phyloP scores from a whole-genome alignment of 2,888 invertebrate genomes.

The Bugula neritina region DNA sequence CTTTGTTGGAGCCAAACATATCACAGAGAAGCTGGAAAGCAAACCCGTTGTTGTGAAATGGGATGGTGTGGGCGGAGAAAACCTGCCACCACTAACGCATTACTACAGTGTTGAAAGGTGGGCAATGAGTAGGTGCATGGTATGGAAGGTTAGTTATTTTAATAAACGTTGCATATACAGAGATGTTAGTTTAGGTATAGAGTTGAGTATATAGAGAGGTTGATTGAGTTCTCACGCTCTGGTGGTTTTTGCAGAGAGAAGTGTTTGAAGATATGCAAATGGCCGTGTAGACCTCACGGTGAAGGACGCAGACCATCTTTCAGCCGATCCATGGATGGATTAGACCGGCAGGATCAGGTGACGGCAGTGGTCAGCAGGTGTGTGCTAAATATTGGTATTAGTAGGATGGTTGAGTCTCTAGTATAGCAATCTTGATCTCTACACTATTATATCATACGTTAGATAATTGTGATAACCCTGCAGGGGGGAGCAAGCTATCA shows the following conservation, averaged over 20 bases:
- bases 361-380: conserved; percentile 6
- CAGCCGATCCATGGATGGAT: neutral
- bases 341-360: neutral
- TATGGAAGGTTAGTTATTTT: too few species aligned
- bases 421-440: too few species aligned
- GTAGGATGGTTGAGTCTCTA: too few species aligned
- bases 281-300: neutral
- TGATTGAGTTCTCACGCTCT: too few species aligned
- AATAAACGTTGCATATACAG: too few species aligned
- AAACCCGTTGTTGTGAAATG: neutral
- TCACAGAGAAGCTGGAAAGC: neutral
- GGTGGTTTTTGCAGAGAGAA: conserved; percentile 1
- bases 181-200: too few species aligned
- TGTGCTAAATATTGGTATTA: too few species aligned
- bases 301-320: neutral
- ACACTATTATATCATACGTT: too few species aligned
- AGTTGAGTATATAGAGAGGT: too few species aligned
- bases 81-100: neutral
- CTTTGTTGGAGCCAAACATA: neutral
- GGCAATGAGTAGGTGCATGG: too few species aligned
- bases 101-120: conserved; percentile 5
- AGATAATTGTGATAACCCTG: too few species aligned
- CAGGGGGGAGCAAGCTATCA: too few species aligned
- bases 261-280: conserved; percentile 20
- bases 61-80: neutral